These are phyloP conservation scores for Plodia interpunctella DNA, from an alignment of 1,140 invertebrate species.

Conservation along the genomic window DNA sequence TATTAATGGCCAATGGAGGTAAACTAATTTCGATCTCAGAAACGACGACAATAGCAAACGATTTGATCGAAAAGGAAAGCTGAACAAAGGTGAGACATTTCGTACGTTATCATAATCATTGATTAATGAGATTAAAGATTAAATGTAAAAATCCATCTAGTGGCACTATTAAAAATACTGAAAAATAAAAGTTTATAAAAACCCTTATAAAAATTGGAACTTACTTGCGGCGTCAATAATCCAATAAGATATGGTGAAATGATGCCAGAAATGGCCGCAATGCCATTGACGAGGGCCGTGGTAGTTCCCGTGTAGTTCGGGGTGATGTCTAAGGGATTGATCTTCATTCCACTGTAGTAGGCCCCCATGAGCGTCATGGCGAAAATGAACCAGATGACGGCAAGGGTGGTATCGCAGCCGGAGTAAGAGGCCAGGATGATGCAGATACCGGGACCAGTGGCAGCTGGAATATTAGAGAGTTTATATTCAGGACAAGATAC, in stretches of 20 bases:
- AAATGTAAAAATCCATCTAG: no score
- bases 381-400: conserved; percentile 82
- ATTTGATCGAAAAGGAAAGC: no score
- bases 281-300: conserved; percentile 91
- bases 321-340: conserved; percentile 89
- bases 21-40: no score
- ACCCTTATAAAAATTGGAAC: no score
- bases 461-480: conserved; percentile 74
- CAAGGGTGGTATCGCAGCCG: conserved; percentile 82
- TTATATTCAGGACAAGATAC: no score
- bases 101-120: no score
- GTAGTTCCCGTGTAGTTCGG: conserved; percentile 89
- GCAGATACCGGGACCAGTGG: conserved; percentile 85
- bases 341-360: conserved; percentile 87
- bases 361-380: conserved; percentile 87
- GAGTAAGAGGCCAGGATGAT: conserved; percentile 89
- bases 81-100: no score
- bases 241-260: conserved; percentile 88
- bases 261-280: conserved; percentile 89
- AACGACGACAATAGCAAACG: no score
- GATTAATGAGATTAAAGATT: no score
- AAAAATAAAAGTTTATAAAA: no score
- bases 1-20: no score
- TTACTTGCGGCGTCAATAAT: conserved; percentile 83
- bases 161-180: no score